Evolutionary conservation across 2,797 vertebrate species (phyloP), one percentile per base, ranked within the genome.

Genomic region (Discoglossus pictus): DNA sequence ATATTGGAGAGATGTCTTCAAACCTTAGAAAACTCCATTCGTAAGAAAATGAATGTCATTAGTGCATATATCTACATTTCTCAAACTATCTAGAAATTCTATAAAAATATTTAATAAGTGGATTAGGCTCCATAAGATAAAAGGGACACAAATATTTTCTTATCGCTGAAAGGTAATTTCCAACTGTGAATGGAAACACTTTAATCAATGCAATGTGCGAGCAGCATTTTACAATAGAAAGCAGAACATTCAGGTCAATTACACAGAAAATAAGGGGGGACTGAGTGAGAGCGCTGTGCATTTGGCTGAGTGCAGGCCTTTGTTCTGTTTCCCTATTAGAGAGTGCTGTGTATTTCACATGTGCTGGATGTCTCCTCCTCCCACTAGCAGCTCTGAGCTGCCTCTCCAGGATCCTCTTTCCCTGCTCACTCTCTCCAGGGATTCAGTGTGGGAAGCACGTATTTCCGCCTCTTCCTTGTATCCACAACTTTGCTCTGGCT

Each of bases 371-470:
- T 63, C 40, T 61, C 44, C 60, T 76, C 73, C 78, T 78, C 69
- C 78, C 74, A 74, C 72, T 59, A 35, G 54, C 62, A 74, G 65
- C 63, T 68, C 73, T 56, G 76, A 68, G 80, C 79, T 77, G 78
- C 62, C 58, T 61, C 61, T 24, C 34, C 59, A 72, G 70, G 68
- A 73, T 72, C 66, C 74, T 72, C 75, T 73, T 76, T 79, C 66
- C 77, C 75, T 65, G 68, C 77, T 72, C 47, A 66, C 68, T 43
- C 68, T 84, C 89, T 84, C 88, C 13, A 61, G 85, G 85, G 87
- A 74, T 79, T 60, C 81, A 76, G 89, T 81, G 86, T 92, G 91
- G 89, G 92, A 94, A 92, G 90, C 81, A 83, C 86, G 79, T 84
- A 83, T 89, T 91, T 90, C 89, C 87, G 78, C 83, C 80, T 84